Conservation (phyloP, 2,797 vertebrate genomes). For the Epinephelus coioides region DNA sequence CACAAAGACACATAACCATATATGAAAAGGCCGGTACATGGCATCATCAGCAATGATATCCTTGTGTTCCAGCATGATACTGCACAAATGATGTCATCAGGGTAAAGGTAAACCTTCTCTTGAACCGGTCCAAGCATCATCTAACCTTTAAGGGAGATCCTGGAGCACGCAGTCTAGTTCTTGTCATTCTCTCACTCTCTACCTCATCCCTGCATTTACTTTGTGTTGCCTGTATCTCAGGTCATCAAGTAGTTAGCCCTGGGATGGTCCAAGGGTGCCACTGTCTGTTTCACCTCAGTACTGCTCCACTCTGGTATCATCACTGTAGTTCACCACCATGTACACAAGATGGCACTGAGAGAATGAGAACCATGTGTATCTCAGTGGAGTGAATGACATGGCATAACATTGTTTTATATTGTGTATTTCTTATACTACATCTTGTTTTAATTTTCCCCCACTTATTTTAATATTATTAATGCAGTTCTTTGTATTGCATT, state of each 20-base stretch:
- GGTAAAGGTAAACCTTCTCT: background rate
- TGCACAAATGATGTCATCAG: background rate
- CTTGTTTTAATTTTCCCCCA: background rate
- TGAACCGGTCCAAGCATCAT: background rate
- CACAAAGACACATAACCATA: background rate
- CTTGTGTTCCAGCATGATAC: background rate
- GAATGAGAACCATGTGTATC: constrained; percentile 9
- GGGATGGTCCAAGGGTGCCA: constrained; percentile 66
- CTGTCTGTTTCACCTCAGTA: constrained; percentile 66
- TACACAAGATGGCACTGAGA: constrained; percentile 70
- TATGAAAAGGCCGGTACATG: background rate
- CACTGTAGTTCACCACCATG: constrained; percentile 38
- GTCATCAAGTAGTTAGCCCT: background rate
- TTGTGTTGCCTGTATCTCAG: background rate
- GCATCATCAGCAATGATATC: background rate
- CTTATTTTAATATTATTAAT: background rate
- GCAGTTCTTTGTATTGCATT: background rate
- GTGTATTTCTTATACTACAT: too few relatives aligned
- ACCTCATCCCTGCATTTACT: background rate
- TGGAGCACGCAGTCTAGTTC: background rate
- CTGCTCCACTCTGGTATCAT: constrained; percentile 35
- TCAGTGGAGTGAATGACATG: background rate
- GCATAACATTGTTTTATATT: too few relatives aligned
- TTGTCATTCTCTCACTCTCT: background rate
- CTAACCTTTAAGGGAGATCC: background rate